Conservation (phyloP, 2,113 vertebrate species). For the Archilochus colubris region DNA sequence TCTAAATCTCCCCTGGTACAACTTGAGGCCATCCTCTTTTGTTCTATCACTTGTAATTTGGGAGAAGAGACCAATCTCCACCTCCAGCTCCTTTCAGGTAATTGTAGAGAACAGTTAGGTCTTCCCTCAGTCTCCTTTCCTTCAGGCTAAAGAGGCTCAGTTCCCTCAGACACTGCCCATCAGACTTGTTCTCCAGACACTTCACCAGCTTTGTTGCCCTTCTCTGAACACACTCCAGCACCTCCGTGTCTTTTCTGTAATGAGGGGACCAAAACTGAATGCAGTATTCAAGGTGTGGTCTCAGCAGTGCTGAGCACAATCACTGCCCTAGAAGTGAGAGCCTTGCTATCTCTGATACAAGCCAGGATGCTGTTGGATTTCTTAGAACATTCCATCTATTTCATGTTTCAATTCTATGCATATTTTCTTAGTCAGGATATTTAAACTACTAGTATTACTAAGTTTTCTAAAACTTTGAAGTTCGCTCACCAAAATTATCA, state of each 20-base stretch:
- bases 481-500: not conserved
- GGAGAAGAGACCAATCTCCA: not conserved
- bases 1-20: not conserved
- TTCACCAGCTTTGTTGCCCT: too few relatives aligned
- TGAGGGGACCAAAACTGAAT: not conserved
- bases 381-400: not conserved
- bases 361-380: not conserved
- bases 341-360: not conserved
- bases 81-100: not conserved
- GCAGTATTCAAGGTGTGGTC: not conserved
- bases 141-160: not conserved
- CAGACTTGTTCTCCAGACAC: too few relatives aligned
- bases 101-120: not conserved
- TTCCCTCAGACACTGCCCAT: not conserved
- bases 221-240: accelerated
- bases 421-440: not conserved
- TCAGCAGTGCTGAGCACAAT: not conserved
- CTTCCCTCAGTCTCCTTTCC: not conserved
- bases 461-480: not conserved
- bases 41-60: too few relatives aligned
- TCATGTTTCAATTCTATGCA: not conserved
- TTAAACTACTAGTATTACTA: not conserved
- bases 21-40: not conserved
- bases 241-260: not conserved
- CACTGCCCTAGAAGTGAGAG: not conserved